Percentiles rank a stretch among this genome's conserved stretches.
Evolutionary conservation across 2,888 invertebrate species (phyloP).

Genomic region (Phasia obesa): DNA sequence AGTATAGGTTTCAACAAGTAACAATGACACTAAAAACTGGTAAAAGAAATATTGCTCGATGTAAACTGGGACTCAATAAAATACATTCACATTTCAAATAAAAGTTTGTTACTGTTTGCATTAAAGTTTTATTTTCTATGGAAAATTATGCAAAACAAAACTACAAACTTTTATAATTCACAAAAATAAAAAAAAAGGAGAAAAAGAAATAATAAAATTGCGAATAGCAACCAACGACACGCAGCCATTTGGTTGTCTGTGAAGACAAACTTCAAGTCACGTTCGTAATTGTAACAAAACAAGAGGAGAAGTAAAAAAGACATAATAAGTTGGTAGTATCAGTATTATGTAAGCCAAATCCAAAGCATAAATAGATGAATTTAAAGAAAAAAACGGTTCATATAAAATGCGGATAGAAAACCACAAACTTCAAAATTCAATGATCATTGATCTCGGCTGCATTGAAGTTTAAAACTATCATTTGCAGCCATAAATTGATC

Average conservation of each 20-base stretch:
- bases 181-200: slow-evolving; percentile 17
- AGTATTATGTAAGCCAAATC: slow-evolving; percentile 18
- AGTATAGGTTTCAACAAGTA: too few relatives aligned
- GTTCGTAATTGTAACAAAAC: slow-evolving; percentile 56
- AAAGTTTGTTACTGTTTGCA: background rate
- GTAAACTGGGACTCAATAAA: background rate
- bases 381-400: too few relatives aligned
- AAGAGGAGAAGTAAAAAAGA: slow-evolving; percentile 3
- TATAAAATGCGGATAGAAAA: background rate
- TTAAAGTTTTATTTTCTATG: slow-evolving; percentile 5
- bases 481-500: too few relatives aligned
- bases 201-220: slow-evolving; percentile 9
- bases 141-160: slow-evolving; percentile 24
- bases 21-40: too few relatives aligned
- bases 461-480: too few relatives aligned
- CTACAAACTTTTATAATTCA: too few relatives aligned
- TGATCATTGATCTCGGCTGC: too few relatives aligned
- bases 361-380: too few relatives aligned
- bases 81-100: background rate
- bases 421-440: too few relatives aligned
- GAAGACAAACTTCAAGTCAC: slow-evolving; percentile 56
- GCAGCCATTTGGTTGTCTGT: background rate
- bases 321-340: background rate
- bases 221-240: slow-evolving; percentile 1
- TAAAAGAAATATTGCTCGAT: background rate